Evolutionary conservation across 2,888 invertebrate genomes (phyloP), one percentile per base, ranked within the genome.

Genomic region (Therioaphis trifolii): DNA sequence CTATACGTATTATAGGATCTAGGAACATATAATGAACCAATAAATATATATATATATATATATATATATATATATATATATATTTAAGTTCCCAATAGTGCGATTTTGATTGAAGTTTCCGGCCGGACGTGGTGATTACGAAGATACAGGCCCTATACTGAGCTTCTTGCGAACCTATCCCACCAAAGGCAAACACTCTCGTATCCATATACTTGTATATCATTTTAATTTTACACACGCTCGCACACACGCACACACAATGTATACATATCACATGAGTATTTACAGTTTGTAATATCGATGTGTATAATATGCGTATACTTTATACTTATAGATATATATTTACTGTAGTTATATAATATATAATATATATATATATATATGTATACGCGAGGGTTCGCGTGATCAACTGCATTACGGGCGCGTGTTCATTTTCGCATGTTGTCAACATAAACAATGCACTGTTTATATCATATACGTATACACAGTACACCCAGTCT

Each of bases 361-460:
- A n/a, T n/a, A n/a, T n/a, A n/a, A n/a, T n/a, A n/a, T n/a, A 5
- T 35, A 29, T 35, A 52, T 55, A 74, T 7, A 46, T 27, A 55
- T n/a, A 29, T 63, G n/a, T 35, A 14, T 35, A 79, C 58, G 15
- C 24, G 71, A 29, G 71, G n/a, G 80, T 69, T 80, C 46, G 80
- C 80, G 80, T 80, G 80, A 80, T 80, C 80, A 61, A 80, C 71
- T 71, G 71, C 71, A 80, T 80, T 80, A 80, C 80, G 71, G 46
- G 46, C 80, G 61, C 80, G 80, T 80, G 80, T 80, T 80, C 29
- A 46, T 71, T 80, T 80, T 80, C 80, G 80, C 80, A 80, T 80
- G 80, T 80, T 80, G 80, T 80, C 80, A 80, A 80, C 80, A 80
- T 80, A 71, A 80, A 80, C 80, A 80, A 80, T 80, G 21, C 77